These are phyloP conservation scores for Patiria pectinifera DNA, from an alignment of 53 echinoderm and acorn worm species.

Conservation along the genomic window DNA sequence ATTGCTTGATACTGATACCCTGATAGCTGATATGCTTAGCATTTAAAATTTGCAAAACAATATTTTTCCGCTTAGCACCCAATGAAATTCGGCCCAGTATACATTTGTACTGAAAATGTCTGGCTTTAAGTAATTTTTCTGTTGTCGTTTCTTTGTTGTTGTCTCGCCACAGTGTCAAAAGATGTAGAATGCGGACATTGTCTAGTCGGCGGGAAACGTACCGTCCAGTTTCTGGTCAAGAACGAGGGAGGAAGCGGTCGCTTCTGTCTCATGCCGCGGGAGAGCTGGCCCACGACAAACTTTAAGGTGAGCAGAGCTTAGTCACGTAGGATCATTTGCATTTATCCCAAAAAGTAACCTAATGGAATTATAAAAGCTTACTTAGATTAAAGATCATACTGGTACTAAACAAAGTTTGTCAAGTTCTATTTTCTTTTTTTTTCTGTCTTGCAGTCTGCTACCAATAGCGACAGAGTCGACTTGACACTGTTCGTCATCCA, in stretches of 20 bases:
- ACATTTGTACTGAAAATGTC: no score
- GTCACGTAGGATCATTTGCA: no score
- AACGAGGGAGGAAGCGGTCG: constrained; percentile 93
- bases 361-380: no score
- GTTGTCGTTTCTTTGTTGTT: no score
- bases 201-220: constrained; percentile 75
- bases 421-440: not conserved
- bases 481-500: constrained; percentile 83
- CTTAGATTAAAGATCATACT: no score
- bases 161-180: constrained; percentile 65
- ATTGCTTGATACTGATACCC: no score
- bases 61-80: not conserved
- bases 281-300: constrained; percentile 93
- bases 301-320: constrained; percentile 78
- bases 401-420: not conserved
- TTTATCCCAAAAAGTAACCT: no score
- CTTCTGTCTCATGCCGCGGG: constrained; percentile 95
- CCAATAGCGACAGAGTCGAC: constrained; percentile 77
- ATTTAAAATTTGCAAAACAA: not conserved
- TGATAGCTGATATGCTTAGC: no score
- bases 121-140: no score
- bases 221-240: constrained; percentile 79
- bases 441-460: constrained; percentile 68
- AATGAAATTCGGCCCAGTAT: no score
- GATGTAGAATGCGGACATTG: constrained; percentile 94